Conservation (phyloP, 2,797 vertebrate species). For the Denticeps clupeoides region DNA sequence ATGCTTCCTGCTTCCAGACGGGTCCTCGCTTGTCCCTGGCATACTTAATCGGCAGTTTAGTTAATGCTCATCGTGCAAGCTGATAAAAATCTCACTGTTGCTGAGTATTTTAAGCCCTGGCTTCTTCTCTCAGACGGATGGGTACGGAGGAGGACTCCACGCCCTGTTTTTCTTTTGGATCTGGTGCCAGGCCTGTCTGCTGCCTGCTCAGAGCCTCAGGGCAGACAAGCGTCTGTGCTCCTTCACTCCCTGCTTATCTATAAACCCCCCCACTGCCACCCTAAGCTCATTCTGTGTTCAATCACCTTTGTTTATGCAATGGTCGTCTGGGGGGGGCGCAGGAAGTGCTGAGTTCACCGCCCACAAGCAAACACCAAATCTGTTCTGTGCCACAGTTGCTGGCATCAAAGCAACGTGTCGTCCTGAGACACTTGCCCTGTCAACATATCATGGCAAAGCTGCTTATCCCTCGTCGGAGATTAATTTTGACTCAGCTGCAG, state of each 20-base stretch:
- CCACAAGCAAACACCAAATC: constrained; percentile 1
- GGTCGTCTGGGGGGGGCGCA: neutral
- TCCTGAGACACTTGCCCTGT: constrained; percentile 44
- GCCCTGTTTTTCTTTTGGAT: constrained; percentile 19
- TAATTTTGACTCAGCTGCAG: constrained; percentile 45
- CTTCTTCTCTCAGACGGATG: constrained; percentile 33
- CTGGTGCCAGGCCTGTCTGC: constrained; percentile 23
- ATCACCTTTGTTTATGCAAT: neutral
- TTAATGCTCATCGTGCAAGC: neutral
- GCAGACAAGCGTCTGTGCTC: neutral
- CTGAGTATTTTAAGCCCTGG: constrained; percentile 19
- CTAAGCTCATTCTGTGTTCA: neutral
- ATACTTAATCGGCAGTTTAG: no score
- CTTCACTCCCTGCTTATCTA: neutral
- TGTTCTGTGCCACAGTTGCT: constrained; percentile 40
- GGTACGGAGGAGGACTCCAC: constrained; percentile 28
- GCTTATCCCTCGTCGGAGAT: constrained; percentile 52
- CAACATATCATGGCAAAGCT: constrained; percentile 52
- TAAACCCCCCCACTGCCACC: no score
- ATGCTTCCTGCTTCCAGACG: no score
- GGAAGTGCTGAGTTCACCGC: neutral
- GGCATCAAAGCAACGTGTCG: constrained; percentile 48
- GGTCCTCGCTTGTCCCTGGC: no score
- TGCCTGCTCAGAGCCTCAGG: neutral
- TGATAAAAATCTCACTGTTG: neutral